Evolutionary conservation across 2,797 vertebrate species (phyloP), one percentile per base, ranked within the genome.

Genomic region (Acipenser transmontanus): DNA sequence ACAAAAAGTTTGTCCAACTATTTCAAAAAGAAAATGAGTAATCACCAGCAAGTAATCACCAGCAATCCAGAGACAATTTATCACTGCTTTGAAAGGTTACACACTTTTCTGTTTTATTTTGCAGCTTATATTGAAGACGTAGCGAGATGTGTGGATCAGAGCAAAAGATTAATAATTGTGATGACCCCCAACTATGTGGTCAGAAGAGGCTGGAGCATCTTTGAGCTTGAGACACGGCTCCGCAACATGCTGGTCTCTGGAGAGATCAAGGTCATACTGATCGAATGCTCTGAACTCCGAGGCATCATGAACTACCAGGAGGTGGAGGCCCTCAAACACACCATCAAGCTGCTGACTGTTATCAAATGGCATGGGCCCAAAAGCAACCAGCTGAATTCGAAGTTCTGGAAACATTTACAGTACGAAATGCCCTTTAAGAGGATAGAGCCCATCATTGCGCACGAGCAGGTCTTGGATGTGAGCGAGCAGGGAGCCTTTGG

Each of bases 291-390:
- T 67, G 95, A 98, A 85, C 85, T 99, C 64, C 92, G 93, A 34
- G 95, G 95, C 80, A 94, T 99, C 83, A 98, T 99, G 93, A 99
- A 99, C 93, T 99, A 99, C 89, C 97, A 99, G 85, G 97, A 99
- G 76, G 95, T 99, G 47, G 96, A 99, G 82, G 94, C 96, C 7
- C 94, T 99, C 64, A 98, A 98, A 82, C 95, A 98, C 65, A 96
- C 94, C 77, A 98, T 98, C 78, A 98, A 98, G 83, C 94, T 95
- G 74, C 92, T 99, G 76, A 97, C 94, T 0, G 95, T 99, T 78
- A 95, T 99, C 89, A 98, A 97, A 86, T 99, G 97, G 97, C 92
- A 86, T 0, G 96, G 96, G 83, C 91, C 95, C 76, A 93, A 93
- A 84, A 98, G 95, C 92, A 98, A 96, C 93, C 96, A 96, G 88